These are phyloP conservation scores for Papilio dardanus DNA, from an alignment of 1,140 invertebrate species.

Conservation along the genomic window DNA sequence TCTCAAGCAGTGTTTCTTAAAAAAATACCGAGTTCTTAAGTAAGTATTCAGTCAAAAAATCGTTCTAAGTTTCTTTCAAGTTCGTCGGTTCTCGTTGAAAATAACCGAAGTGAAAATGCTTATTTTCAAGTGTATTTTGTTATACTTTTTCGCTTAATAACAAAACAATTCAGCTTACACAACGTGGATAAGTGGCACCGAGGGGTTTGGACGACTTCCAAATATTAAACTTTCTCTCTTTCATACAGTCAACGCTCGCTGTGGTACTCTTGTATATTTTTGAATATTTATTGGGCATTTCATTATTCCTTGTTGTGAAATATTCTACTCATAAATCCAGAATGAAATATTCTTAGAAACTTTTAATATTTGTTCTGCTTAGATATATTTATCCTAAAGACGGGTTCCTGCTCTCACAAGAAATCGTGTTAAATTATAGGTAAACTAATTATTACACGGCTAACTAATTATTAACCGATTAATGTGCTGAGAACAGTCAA, in stretches of 20 bases:
- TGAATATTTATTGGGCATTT: constrained; percentile 25
- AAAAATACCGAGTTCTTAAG: too few species aligned
- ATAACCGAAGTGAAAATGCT: neutral
- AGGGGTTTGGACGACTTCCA: constrained; percentile 30
- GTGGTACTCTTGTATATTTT: constrained; percentile 23
- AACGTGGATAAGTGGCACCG: constrained; percentile 31
- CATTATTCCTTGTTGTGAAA: constrained; percentile 10
- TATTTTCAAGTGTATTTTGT: constrained; percentile 24
- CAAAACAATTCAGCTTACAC: constrained; percentile 29
- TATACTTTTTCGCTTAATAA: constrained; percentile 24
- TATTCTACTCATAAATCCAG: constrained; percentile 12
- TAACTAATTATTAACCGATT: too few species aligned
- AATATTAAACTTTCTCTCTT: constrained; percentile 34
- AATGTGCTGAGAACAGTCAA: too few species aligned
- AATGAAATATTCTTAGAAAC: constrained; percentile 3
- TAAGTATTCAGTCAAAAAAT: too few species aligned
- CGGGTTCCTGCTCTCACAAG: too few species aligned
- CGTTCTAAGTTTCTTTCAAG: too few species aligned
- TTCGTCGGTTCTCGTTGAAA: neutral
- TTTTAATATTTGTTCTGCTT: neutral
- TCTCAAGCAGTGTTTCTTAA: too few species aligned
- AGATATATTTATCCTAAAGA: too few species aligned
- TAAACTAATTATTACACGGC: too few species aligned
- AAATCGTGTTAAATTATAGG: too few species aligned
- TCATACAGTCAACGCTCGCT: constrained; percentile 31